These are phyloP conservation scores for Pycnonotus jocosus DNA, from an alignment of 2,113 vertebrate species.

Conservation along the genomic window DNA sequence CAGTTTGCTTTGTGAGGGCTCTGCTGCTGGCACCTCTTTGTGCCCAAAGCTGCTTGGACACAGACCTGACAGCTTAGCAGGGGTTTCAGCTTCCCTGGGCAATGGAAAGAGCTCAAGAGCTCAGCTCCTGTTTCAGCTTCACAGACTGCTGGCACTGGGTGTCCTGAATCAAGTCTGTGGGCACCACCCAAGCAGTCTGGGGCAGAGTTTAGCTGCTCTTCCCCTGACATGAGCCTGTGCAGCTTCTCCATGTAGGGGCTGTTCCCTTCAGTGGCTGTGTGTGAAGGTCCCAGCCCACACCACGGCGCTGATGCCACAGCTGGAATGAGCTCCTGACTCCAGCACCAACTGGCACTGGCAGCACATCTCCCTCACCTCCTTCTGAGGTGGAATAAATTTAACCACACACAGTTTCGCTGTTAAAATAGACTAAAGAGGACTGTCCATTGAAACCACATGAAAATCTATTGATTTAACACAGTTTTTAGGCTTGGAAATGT, in stretches of 20 bases:
- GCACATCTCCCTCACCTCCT: not conserved
- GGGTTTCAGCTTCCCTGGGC: slow-evolving; percentile 44
- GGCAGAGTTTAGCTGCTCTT: not conserved
- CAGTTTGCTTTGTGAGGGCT: slow-evolving; percentile 31
- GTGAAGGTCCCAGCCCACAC: not conserved
- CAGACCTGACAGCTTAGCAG: slow-evolving; percentile 24
- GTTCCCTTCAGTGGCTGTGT: not conserved
- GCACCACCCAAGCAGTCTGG: not conserved
- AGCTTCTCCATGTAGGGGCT: not conserved
- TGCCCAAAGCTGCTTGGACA: slow-evolving; percentile 29
- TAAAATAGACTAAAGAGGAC: not conserved
- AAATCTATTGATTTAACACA: not conserved
- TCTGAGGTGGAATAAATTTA: not conserved
- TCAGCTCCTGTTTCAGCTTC: slow-evolving; percentile 36
- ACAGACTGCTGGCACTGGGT: slow-evolving; percentile 17
- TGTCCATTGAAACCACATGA: not conserved
- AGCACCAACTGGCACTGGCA: not conserved
- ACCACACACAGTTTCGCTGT: not conserved
- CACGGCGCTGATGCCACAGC: not conserved
- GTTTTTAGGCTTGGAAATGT: not conserved
- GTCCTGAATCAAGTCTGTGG: not conserved
- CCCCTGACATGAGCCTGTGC: not conserved
- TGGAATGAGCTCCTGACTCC: not conserved
- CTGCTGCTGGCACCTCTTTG: not conserved
- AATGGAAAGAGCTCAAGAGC: slow-evolving; percentile 30